A percentile compares a stretch with the other conserved stretches of the same genome.
phyloP scores from a whole-genome alignment of 2,888 invertebrate species.

The Lingula anatina region DNA sequence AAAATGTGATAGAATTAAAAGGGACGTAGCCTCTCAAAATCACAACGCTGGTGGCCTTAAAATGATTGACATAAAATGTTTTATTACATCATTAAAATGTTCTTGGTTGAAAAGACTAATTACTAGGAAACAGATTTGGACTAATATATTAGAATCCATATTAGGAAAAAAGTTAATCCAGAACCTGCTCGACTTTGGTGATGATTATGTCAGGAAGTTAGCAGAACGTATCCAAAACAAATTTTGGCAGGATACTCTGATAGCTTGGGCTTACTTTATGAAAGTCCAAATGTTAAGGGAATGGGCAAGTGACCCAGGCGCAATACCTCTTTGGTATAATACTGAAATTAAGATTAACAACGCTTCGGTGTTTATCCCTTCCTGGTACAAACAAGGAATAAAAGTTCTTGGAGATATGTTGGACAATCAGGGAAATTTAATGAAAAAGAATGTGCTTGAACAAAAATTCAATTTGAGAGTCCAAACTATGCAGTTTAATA shows the following conservation, averaged over 20 bases:
- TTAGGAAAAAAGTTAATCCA: background rate
- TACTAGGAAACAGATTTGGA: too few species aligned
- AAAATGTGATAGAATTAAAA: conserved; percentile 2
- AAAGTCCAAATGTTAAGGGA: background rate
- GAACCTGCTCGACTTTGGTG: background rate
- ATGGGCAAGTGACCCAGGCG: too few species aligned
- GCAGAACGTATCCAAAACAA: background rate
- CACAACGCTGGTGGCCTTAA: background rate
- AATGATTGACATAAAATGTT: background rate
- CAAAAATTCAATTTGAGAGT: too few species aligned
- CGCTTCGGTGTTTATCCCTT: too few species aligned
- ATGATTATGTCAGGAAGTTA: background rate
- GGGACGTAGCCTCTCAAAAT: background rate
- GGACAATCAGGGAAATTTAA: too few species aligned
- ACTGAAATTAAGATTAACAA: too few species aligned
- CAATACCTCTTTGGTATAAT: too few species aligned
- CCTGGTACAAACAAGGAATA: too few species aligned
- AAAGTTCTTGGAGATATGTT: too few species aligned
- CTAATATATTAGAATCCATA: too few species aligned
- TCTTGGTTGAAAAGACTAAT: background rate
- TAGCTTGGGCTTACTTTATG: background rate
- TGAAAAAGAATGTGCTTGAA: too few species aligned
- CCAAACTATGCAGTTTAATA: too few species aligned
- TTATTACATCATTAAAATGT: background rate
- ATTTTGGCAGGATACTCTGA: conserved; percentile 5